phyloP scores from a whole-genome alignment of 1,140 invertebrate genomes.

The Dysdera silvatica region DNA sequence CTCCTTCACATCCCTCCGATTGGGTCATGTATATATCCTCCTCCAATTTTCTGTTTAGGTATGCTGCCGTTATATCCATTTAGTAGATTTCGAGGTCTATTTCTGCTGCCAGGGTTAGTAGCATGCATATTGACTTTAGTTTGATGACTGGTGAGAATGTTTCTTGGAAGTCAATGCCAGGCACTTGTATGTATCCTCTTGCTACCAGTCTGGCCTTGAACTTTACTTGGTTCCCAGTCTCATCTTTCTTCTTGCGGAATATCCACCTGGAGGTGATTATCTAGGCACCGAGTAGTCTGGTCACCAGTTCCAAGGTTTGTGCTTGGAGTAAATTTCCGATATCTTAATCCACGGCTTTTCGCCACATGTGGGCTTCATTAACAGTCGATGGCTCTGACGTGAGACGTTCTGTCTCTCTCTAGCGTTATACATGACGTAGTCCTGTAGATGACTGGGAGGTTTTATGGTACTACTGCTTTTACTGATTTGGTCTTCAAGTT shows the following conservation, averaged over 20 bases:
- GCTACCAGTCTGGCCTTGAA: slow-evolving; percentile 29
- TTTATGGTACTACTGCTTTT: no score
- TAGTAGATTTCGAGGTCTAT: slow-evolving; percentile 4
- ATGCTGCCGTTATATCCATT: slow-evolving; percentile 38
- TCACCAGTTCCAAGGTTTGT: slow-evolving; percentile 39
- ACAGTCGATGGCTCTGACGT: not conserved
- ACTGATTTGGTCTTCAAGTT: no score
- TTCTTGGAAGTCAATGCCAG: slow-evolving; percentile 27
- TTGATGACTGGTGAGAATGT: slow-evolving; percentile 33
- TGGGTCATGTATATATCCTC: slow-evolving; percentile 45
- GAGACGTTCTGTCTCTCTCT: not conserved
- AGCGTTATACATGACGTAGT: not conserved
- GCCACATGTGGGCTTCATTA: slow-evolving; percentile 38
- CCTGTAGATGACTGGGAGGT: not conserved
- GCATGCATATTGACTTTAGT: slow-evolving; percentile 37
- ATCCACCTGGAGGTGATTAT: slow-evolving; percentile 40
- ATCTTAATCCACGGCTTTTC: slow-evolving; percentile 41
- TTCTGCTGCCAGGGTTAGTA: slow-evolving; percentile 32
- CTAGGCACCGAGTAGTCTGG: slow-evolving; percentile 30
- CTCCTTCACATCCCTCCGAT: slow-evolving; percentile 41
- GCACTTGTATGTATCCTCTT: slow-evolving; percentile 25
- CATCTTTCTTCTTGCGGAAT: slow-evolving; percentile 5
- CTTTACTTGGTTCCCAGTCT: not conserved
- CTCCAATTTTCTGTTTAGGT: slow-evolving; percentile 41
- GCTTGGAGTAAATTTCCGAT: slow-evolving; percentile 37